Percentiles rank a stretch among this genome's conserved stretches.
Evolutionary conservation across 2,888 invertebrate genomes (phyloP).

Genomic region (Loripinus fragilis): DNA sequence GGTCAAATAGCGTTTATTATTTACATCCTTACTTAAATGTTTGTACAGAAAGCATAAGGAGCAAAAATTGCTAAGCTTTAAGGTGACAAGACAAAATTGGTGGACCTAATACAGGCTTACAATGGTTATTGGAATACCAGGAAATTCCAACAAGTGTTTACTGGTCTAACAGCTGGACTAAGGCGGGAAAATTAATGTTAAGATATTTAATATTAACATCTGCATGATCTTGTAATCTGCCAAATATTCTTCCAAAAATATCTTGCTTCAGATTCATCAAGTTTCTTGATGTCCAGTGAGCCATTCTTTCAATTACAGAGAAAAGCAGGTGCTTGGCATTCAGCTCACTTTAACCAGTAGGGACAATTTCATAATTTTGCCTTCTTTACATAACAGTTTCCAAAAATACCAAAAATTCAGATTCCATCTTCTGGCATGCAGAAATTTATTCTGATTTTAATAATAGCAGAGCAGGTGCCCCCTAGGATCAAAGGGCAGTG

Average conservation of each 20-base stretch:
- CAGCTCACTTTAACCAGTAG: not conserved
- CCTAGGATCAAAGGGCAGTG: not conserved
- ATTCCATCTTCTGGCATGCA: conserved; percentile 20
- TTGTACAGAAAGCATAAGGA: no score
- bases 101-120: no score
- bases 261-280: not conserved
- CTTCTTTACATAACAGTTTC: conserved; percentile 1
- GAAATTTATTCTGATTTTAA: conserved; percentile 8
- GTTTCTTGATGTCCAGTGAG: not conserved
- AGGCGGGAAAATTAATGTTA: no score
- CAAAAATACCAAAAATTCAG: conserved; percentile 10
- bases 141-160: not conserved
- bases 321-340: not conserved
- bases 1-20: no score
- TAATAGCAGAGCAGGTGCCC: conserved; percentile 12
- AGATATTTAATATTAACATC: not conserved
- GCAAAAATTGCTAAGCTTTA: no score
- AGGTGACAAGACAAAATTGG: no score
- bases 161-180: not conserved
- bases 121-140: not conserved
- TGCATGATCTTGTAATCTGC: not conserved
- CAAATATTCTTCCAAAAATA: conserved; percentile 11
- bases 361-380: not conserved
- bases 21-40: no score
- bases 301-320: conserved; percentile 6